These are phyloP conservation scores for Hartigia nigra DNA, from an alignment of 2,888 invertebrate species.

Conservation along the genomic window DNA sequence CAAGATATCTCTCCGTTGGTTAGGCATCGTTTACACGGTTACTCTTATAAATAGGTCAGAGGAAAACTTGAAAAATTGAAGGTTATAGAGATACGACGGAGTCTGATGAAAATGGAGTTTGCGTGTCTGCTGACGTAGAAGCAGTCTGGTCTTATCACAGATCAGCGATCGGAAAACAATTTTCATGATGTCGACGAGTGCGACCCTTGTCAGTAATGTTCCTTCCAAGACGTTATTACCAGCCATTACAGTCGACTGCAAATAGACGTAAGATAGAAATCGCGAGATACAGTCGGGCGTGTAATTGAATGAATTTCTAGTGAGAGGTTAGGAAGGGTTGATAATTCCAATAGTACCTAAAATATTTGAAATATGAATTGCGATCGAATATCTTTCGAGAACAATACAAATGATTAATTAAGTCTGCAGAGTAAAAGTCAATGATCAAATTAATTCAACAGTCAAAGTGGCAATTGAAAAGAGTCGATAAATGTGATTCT, in stretches of 20 bases:
- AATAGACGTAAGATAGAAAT: too few species aligned
- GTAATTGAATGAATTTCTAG: neutral
- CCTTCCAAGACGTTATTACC: neutral
- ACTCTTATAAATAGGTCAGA: neutral
- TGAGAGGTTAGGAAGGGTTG: neutral
- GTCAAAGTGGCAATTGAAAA: neutral
- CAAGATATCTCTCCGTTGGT: neutral
- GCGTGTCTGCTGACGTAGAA: neutral
- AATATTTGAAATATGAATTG: neutral
- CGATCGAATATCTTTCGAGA: neutral
- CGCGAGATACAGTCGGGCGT: neutral
- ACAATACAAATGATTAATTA: neutral
- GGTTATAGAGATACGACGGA: neutral
- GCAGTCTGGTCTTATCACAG: neutral
- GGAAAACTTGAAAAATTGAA: neutral
- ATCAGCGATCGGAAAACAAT: neutral
- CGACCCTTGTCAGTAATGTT: neutral
- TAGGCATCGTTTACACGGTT: neutral
- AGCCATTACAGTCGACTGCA: neutral
- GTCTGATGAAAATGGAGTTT: neutral
- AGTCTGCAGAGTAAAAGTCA: neutral
- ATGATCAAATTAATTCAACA: neutral
- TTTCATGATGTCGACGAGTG: neutral
- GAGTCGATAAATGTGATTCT: neutral
- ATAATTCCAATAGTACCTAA: neutral